Base-by-base conservation (phyloP, 2,113 vertebrate species). In the Ptilonorhynchus violaceus region DNA sequence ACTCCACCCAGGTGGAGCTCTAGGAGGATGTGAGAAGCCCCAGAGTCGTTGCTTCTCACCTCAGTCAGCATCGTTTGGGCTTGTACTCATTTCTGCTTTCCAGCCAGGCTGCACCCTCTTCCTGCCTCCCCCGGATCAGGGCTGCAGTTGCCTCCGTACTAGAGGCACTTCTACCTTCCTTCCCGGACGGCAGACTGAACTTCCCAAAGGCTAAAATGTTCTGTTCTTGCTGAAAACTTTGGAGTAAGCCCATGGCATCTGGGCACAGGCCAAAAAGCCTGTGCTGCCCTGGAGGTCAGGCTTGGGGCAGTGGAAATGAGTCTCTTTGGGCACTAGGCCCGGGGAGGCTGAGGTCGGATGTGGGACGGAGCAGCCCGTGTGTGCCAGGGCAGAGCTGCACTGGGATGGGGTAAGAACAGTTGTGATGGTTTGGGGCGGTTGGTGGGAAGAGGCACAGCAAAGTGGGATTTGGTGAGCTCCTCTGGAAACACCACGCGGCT, bases 71-170 rank as follows among this genome's bases (percentile, higher is more conserved):
- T 63, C 0, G 0, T 72, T 70, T 30, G 15, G 55, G 35, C 20
- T 96, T 77, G 41, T 62, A 39, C 20, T 87, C 46, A 35, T 18
- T 93, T 85, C 60, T 94, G 52, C 73, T 96, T 88, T 92, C 52
- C 23, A 44, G 35, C 42, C 60, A 62, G 42, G 4, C 31, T 35
- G 52, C 47, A 21, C 20, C 41, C 13, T 5, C 7, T 37, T 90
- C 72, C 53, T 91, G 59, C 70, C 41, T 78, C 49, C 49, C 28
- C 21, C 27, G 41, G 60, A 12, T 75, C 79, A n/a, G 62, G 83
- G 33, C 86, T 93, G 70, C 52, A 39, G 84, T 69, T 77, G n/a
- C 60, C 21, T 27, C 63, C 0, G 0, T 41, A 50, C 77, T 44
- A 59, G 24, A 83, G 56, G 28, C 59, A 8, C 33, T 83, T 47